phyloP scores from a whole-genome alignment of 2,797 vertebrate genomes.

The Coreius guichenoti region DNA sequence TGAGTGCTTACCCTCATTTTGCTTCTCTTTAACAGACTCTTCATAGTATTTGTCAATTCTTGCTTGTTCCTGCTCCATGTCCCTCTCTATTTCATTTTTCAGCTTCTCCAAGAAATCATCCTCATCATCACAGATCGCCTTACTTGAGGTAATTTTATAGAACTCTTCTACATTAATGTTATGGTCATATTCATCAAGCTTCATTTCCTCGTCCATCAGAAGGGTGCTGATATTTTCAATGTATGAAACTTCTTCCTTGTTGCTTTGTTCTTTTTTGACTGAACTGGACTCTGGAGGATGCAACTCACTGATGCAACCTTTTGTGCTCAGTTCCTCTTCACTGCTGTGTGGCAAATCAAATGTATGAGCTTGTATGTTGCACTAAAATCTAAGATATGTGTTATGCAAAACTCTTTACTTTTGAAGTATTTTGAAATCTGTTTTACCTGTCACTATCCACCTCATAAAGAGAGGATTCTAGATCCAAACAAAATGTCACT shows the following conservation, averaged over 20 bases:
- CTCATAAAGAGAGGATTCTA: slow-evolving; percentile 66
- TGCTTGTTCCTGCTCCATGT: slow-evolving; percentile 75
- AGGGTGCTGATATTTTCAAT: slow-evolving; percentile 49
- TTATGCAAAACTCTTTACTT: background rate
- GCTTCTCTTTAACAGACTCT: slow-evolving; percentile 58
- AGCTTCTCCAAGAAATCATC: slow-evolving; percentile 42
- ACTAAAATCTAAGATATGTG: background rate
- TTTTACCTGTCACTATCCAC: slow-evolving; percentile 75
- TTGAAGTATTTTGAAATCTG: background rate
- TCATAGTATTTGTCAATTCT: slow-evolving; percentile 73
- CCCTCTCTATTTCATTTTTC: slow-evolving; percentile 63
- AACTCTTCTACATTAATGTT: slow-evolving; percentile 27
- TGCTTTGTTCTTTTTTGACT: slow-evolving; percentile 13
- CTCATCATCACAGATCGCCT: slow-evolving; percentile 18
- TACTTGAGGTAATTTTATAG: background rate
- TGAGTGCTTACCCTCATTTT: slow-evolving; percentile 45
- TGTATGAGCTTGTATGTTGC: background rate
- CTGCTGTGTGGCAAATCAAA: slow-evolving; percentile 14
- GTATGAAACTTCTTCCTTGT: slow-evolving; percentile 40
- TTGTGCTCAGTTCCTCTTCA: slow-evolving; percentile 66
- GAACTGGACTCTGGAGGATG: slow-evolving; percentile 28
- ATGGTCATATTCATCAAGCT: slow-evolving; percentile 46
- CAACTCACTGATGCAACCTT: slow-evolving; percentile 14
- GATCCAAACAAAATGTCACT: slow-evolving; percentile 74
- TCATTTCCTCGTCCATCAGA: slow-evolving; percentile 34